Percentiles rank a stretch among this genome's conserved stretches.
Evolutionary conservation across 1,140 invertebrate genomes (phyloP).

Genomic region (Drosophila miranda): DNA sequence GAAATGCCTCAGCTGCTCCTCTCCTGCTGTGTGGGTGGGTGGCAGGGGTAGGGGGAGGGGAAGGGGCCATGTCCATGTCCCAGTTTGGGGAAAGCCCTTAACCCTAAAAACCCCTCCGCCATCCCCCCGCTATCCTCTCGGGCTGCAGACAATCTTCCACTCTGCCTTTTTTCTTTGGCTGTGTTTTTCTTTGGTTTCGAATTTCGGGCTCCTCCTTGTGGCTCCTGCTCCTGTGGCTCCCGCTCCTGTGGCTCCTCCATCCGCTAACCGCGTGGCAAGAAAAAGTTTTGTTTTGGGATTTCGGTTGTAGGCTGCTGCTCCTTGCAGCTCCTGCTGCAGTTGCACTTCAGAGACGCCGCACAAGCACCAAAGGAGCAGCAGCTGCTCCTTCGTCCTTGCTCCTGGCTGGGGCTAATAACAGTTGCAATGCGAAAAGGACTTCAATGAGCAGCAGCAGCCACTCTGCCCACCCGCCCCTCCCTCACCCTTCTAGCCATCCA

Average conservation of each 20-base stretch:
- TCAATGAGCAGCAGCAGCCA: slow-evolving; percentile 15
- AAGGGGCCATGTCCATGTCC: neutral
- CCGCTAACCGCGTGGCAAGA: slow-evolving; percentile 68
- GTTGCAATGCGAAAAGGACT: slow-evolving; percentile 59
- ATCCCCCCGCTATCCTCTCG: too few species aligned
- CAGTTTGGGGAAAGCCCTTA: neutral
- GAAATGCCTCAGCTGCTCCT: neutral
- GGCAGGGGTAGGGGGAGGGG: too few species aligned
- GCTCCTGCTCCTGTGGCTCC: neutral
- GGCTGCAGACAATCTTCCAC: slow-evolving; percentile 4
- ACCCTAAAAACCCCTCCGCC: neutral
- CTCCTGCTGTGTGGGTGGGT: too few species aligned
- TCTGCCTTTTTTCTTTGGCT: neutral
- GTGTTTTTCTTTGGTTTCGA: slow-evolving; percentile 6
- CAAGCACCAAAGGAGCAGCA: slow-evolving; percentile 59
- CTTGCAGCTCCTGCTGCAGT: slow-evolving; percentile 33
- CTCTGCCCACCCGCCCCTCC: too few species aligned
- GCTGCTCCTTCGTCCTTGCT: slow-evolving; percentile 1
- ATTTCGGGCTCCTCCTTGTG: slow-evolving; percentile 10
- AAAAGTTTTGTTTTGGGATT: slow-evolving; percentile 76
- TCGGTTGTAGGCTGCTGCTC: slow-evolving; percentile 35
- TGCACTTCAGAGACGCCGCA: slow-evolving; percentile 75
- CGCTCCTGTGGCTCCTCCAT: neutral
- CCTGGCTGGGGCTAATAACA: slow-evolving; percentile 62
- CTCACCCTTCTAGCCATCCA: too few species aligned